A percentile compares a stretch with the other conserved stretches of the same genome.
Conservation (phyloP, 2,113 vertebrate species). For the Athene noctua region DNA sequence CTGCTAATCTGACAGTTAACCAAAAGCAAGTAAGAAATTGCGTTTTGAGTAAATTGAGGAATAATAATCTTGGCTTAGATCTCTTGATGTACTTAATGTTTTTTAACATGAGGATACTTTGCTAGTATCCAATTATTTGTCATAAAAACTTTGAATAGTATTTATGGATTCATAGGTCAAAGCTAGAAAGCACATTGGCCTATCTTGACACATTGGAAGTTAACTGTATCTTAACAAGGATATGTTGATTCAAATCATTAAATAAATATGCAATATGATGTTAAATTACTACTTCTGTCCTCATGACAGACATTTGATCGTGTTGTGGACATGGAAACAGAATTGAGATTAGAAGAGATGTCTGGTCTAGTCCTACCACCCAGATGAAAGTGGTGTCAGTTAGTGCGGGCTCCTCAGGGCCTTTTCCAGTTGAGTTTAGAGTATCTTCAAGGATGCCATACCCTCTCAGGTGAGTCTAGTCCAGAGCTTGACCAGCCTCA, state of each 20-base stretch:
- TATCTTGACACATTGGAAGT: not conserved
- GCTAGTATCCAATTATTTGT: not conserved
- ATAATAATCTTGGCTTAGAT: not conserved
- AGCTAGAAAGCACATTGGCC: not conserved
- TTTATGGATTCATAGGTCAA: not conserved
- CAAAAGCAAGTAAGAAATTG: not conserved
- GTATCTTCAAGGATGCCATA: not conserved
- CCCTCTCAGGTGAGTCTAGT: not conserved
- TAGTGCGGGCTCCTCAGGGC: not conserved
- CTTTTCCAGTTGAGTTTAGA: not conserved
- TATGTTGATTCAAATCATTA: not conserved
- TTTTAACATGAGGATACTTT: not conserved
- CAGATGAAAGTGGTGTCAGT: not conserved
- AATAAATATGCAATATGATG: not conserved
- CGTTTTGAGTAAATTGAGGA: not conserved
- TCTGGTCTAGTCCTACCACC: not conserved
- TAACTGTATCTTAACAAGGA: not conserved
- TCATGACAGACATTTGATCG: not conserved
- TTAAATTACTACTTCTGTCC: not conserved
- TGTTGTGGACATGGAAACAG: not conserved
- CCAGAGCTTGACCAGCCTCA: not conserved
- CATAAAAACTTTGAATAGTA: not conserved
- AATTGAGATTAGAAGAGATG: not conserved
- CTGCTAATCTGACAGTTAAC: not conserved
- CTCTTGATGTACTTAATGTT: not conserved